Evolutionary conservation across 2,888 invertebrate genomes (phyloP).

Genomic region (Horisme vitalbata): DNA sequence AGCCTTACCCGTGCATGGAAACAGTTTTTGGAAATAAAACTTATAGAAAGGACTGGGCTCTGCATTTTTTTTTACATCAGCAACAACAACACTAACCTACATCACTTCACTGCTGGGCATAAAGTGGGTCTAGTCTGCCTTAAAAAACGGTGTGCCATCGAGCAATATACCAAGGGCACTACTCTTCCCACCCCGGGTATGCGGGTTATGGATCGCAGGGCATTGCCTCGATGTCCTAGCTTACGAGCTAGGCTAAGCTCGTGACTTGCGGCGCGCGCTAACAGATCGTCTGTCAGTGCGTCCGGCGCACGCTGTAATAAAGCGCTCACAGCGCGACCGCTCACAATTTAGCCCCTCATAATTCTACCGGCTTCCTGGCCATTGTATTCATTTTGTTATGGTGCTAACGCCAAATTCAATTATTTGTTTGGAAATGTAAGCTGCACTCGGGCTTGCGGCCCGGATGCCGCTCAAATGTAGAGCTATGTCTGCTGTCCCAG

Average conservation of each 20-base stretch:
- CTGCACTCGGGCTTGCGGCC: slow-evolving; percentile 31
- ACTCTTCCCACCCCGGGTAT: no score
- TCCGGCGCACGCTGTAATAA: slow-evolving; percentile 54
- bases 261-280: slow-evolving; percentile 36
- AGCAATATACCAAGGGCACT: no score
- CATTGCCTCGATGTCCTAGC: not conserved
- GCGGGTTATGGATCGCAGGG: not conserved
- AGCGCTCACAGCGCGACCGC: slow-evolving; percentile 52
- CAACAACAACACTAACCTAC: no score
- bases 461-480: slow-evolving; percentile 12
- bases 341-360: slow-evolving; percentile 58
- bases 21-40: no score
- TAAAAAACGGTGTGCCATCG: no score
- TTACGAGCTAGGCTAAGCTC: not conserved
- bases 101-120: no score
- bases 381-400: slow-evolving; percentile 45
- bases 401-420: slow-evolving; percentile 47
- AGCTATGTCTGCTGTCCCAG: slow-evolving; percentile 17
- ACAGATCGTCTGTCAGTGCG: slow-evolving; percentile 56
- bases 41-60: no score
- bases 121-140: no score
- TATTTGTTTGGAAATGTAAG: slow-evolving; percentile 37
- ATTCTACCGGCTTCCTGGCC: slow-evolving; percentile 35
- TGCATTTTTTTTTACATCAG: no score
- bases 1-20: no score